Conservation (phyloP, 2,888 invertebrate genomes). For the Eupsilia transversa region DNA sequence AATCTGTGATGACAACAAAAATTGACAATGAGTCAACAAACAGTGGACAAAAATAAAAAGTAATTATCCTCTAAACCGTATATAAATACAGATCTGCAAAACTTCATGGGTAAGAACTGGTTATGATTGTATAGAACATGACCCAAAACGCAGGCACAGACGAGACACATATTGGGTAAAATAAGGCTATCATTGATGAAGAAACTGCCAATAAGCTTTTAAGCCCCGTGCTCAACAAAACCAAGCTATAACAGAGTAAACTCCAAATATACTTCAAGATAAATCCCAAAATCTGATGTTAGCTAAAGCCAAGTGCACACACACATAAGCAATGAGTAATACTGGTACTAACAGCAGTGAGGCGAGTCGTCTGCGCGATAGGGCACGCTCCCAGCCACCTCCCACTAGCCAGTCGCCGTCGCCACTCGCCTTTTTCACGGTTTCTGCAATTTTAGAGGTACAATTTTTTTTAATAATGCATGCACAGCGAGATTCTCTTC, state of each 20-base stretch:
- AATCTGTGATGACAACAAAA: constrained; percentile 4
- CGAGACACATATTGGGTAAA: neutral
- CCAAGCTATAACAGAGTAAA: constrained; percentile 5
- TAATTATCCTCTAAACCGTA: neutral
- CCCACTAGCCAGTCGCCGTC: constrained; percentile 55
- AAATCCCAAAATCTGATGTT: constrained; percentile 58
- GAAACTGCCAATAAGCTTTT: constrained; percentile 7
- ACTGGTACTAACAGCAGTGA: constrained; percentile 65
- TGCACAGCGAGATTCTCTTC: constrained; percentile 52
- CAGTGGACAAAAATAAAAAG: neutral
- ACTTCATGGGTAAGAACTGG: neutral
- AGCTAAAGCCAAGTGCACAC: constrained; percentile 56
- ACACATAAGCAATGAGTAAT: constrained; percentile 69
- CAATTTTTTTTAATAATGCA: constrained; percentile 66
- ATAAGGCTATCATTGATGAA: neutral
- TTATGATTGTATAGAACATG: neutral
- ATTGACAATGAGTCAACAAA: neutral
- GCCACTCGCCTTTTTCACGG: constrained; percentile 68
- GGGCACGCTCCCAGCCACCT: constrained; percentile 72
- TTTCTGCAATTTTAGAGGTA: constrained; percentile 72
- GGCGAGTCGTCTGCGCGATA: constrained; percentile 71
- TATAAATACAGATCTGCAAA: constrained; percentile 7
- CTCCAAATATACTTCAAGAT: constrained; percentile 48
- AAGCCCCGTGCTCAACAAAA: constrained; percentile 4
- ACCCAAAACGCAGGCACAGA: neutral